Base-by-base conservation (phyloP, 2,113 vertebrate genomes). In the Nycticryphes semicollaris region DNA sequence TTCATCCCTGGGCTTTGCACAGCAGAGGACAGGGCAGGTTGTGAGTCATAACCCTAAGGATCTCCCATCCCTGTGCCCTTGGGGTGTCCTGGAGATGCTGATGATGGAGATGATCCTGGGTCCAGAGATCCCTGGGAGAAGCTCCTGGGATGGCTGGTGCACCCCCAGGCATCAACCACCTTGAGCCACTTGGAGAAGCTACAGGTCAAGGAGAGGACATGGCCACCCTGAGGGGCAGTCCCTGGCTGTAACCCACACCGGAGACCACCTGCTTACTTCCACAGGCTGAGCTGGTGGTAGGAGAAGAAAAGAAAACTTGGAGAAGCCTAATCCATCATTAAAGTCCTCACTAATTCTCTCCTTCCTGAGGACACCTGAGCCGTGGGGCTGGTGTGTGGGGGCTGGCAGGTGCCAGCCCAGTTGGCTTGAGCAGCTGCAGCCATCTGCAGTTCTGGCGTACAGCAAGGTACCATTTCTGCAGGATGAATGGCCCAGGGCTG, bases 321-420 rank as follows among this genome's bases (percentile, higher is more conserved):
- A 66, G 57, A 77, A 80, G 70, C 57, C 66, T 96, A 94, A 95
- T 97, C 93, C 93, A 93, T 50, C 84, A 72, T 92, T 76, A 92
- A 92, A 95, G 89, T 84, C n/a, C 33, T 77, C 30, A 41, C 60
- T 91, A 90, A 97, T 95, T 96, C 92, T 88, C 80, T 94, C 75
- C 93, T 97, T 97, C 94, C 96, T 97, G 85, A 84, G 92, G 96
- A 97, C 87, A 96, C 94, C 93, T 95, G 93, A 97, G 93, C 85
- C 21, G 3, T 2, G 1, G 68, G n/a, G 54, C 72, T 91, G 92
- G 83, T 3, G 47, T 0, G 47, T 69, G 83, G 70, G 77, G 78
- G 70, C 35, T 0, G 27, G 82, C 3, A 54, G 47, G 82, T 74
- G 90, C 84, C 1, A 8, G 84, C 75, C 64, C 93, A 93, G 84